A percentile compares a stretch with the other conserved stretches of the same genome.
Evolutionary conservation across 1,140 invertebrate species (phyloP).

Genomic region (Hesperophylax magnus): DNA sequence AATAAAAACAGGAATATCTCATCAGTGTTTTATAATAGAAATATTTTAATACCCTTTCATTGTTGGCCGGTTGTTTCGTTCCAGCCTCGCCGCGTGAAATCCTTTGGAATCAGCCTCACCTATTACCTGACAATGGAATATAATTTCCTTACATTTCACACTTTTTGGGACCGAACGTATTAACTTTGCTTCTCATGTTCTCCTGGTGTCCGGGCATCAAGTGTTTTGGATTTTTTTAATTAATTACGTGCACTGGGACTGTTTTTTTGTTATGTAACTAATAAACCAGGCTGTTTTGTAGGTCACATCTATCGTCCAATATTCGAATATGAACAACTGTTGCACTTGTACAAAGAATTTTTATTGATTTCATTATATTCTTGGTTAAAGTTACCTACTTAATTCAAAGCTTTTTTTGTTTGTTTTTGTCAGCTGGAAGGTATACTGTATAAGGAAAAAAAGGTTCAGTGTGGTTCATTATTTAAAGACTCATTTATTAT

Average conservation of each 20-base stretch:
- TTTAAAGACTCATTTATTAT: too few relatives aligned
- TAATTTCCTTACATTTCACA: slow-evolving; percentile 49
- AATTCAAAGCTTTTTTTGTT: too few relatives aligned
- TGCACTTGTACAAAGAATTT: too few relatives aligned
- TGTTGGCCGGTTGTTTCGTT: slow-evolving; percentile 12
- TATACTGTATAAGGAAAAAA: too few relatives aligned
- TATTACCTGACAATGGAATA: slow-evolving; percentile 48
- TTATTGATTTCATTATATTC: too few relatives aligned
- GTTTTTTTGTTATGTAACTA: neutral
- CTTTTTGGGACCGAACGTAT: slow-evolving; percentile 31
- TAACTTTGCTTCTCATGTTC: neutral
- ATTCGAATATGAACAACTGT: too few relatives aligned
- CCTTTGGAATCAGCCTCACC: slow-evolving; percentile 40
- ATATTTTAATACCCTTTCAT: slow-evolving; percentile 41
- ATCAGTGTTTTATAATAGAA: slow-evolving; percentile 42
- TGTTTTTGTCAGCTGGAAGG: too few relatives aligned
- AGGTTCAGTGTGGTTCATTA: too few relatives aligned
- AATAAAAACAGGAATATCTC: slow-evolving; percentile 41
- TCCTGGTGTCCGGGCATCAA: neutral
- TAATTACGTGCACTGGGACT: slow-evolving; percentile 26
- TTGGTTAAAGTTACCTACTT: too few relatives aligned
- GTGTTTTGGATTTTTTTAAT: slow-evolving; percentile 5
- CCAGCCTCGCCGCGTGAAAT: slow-evolving; percentile 37
- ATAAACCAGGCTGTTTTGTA: neutral
- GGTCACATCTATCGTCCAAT: neutral